Conservation (phyloP, 2,113 vertebrate genomes). For the Candoia aspera region DNA sequence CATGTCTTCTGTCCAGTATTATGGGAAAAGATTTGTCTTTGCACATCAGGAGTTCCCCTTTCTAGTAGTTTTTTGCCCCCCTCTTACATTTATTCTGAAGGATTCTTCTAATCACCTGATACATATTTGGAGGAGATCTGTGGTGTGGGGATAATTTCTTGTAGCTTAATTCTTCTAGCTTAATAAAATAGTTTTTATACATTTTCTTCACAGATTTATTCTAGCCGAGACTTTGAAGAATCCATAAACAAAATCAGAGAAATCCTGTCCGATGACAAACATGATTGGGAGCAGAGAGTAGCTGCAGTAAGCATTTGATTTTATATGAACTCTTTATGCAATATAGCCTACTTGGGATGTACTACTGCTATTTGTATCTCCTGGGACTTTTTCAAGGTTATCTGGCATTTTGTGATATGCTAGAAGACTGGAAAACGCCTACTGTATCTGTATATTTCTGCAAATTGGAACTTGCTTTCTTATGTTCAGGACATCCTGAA, state of each 20-base stretch:
- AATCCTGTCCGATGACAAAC: conserved; percentile 94
- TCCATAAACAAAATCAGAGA: conserved; percentile 93
- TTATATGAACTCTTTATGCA: not conserved
- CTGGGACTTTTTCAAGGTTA: not conserved
- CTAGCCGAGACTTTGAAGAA: conserved; percentile 93
- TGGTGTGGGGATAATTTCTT: not conserved
- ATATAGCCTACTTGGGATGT: not conserved
- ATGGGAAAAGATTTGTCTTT: not conserved
- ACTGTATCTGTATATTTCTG: not conserved
- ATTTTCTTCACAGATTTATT: conserved; percentile 86
- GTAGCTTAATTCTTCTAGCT: not conserved
- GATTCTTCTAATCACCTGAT: not conserved
- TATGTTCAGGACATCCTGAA: not conserved
- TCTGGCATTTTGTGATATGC: not conserved
- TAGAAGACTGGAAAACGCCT: not conserved
- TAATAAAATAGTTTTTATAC: conserved; percentile 25
- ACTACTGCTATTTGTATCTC: not conserved
- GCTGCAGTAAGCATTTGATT: conserved; percentile 80
- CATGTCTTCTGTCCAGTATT: not conserved
- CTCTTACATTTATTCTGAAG: not conserved
- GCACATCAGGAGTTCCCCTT: not conserved
- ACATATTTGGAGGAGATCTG: not conserved
- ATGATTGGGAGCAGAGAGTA: conserved; percentile 97
- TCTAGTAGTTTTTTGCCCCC: not conserved
- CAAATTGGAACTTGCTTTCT: not conserved